phyloP scores from a whole-genome alignment of 2,113 vertebrate species.

The Guaruba guarouba region DNA sequence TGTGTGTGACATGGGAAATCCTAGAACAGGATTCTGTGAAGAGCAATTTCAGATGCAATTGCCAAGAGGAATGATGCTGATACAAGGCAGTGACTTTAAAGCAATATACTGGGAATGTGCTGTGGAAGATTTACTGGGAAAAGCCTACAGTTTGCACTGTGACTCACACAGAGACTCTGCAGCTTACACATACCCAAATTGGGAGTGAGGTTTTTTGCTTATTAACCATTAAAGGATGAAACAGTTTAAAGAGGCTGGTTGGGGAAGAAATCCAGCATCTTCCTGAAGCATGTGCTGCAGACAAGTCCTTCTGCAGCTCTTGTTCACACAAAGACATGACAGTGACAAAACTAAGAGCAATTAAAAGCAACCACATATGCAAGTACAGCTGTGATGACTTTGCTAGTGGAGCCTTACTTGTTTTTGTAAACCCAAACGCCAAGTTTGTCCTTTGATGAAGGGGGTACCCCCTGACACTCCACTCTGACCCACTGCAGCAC shows the following conservation, averaged over 20 bases:
- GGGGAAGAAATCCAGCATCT: not conserved
- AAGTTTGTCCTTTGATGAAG: slow-evolving; percentile 94
- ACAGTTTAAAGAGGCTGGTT: not conserved
- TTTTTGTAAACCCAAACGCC: slow-evolving; percentile 95
- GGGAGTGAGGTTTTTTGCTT: not conserved
- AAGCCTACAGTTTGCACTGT: not conserved
- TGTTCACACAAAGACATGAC: not conserved
- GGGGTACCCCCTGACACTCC: slow-evolving; percentile 88
- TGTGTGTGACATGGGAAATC: fast-evolving
- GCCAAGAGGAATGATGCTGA: not conserved
- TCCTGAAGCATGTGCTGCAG: not conserved
- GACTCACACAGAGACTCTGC: not conserved
- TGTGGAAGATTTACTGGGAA: not conserved
- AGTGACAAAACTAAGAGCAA: not conserved
- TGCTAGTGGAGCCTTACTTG: slow-evolving; percentile 77
- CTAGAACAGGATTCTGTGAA: not conserved
- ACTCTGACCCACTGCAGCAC: slow-evolving; percentile 90
- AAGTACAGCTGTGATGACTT: not conserved
- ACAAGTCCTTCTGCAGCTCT: not conserved
- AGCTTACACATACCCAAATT: not conserved
- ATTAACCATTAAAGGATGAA: not conserved
- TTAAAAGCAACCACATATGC: not conserved
- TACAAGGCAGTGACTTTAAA: fast-evolving
- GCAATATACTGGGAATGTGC: fast-evolving
- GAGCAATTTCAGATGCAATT: not conserved